Conservation (phyloP, 2,797 vertebrate genomes). For the Pyrocephalus nanus region DNA sequence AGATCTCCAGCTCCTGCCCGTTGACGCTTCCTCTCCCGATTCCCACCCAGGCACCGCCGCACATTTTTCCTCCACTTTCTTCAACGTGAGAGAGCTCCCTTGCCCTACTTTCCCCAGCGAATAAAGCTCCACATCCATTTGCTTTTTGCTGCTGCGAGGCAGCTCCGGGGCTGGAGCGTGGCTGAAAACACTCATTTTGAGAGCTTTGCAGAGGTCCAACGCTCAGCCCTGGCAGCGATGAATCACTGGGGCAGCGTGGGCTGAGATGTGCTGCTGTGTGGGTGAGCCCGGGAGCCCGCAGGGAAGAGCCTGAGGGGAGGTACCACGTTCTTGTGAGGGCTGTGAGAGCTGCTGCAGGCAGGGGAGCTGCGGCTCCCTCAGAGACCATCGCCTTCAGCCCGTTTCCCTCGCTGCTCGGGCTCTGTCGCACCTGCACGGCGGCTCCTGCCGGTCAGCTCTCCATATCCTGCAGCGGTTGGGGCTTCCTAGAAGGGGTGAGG, state of each 20-base stretch:
- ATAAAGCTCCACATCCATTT: background rate
- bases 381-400: background rate
- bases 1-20: background rate
- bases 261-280: background rate
- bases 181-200: background rate
- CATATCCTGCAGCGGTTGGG: background rate
- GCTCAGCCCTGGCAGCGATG: background rate
- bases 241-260: background rate
- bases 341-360: background rate
- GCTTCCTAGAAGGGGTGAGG: background rate
- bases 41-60: background rate
- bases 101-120: conserved; percentile 18
- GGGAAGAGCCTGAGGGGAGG: background rate
- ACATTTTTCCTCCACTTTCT: background rate
- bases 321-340: fast-evolving
- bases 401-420: fast-evolving
- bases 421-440: background rate
- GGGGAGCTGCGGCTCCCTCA: background rate
- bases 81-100: conserved; percentile 22
- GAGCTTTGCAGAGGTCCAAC: background rate
- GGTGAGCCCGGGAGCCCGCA: background rate
- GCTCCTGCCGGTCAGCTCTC: fast-evolving
- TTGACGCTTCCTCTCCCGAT: background rate
- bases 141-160: background rate
- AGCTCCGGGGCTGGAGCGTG: background rate